phyloP scores from a whole-genome alignment of 2,888 invertebrate genomes.

The Netelia melanura region DNA sequence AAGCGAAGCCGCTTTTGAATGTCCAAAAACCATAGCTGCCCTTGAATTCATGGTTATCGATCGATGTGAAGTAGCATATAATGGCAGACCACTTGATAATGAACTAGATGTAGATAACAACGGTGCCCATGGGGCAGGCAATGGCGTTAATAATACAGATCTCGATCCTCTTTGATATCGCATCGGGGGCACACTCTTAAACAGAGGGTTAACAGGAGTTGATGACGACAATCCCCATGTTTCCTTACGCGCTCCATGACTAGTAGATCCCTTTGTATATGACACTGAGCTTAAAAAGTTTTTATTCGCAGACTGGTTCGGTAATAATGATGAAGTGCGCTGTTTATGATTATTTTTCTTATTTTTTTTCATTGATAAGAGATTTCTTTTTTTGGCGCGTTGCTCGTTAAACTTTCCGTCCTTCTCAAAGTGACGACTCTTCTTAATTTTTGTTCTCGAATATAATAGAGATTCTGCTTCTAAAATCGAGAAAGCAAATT shows the following conservation, averaged over 20 bases:
- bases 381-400: neutral
- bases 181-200: neutral
- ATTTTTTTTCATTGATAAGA: neutral
- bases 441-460: conserved; percentile 6
- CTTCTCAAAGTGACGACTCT: neutral
- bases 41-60: neutral
- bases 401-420: neutral
- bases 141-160: conserved; percentile 22
- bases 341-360: neutral
- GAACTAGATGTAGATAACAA: neutral
- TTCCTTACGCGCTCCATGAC: neutral
- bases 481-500: conserved; percentile 9
- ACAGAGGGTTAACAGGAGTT: neutral
- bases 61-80: neutral
- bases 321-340: neutral
- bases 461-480: neutral
- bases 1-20: neutral
- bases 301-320: neutral
- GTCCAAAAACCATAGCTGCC: neutral
- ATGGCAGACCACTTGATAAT: neutral
- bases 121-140: neutral
- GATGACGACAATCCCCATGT: neutral
- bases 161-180: neutral
- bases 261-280: neutral
- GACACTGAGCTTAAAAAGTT: neutral